Evolutionary conservation across 2,797 vertebrate species (phyloP).

Genomic region (Chelon labrosus): DNA sequence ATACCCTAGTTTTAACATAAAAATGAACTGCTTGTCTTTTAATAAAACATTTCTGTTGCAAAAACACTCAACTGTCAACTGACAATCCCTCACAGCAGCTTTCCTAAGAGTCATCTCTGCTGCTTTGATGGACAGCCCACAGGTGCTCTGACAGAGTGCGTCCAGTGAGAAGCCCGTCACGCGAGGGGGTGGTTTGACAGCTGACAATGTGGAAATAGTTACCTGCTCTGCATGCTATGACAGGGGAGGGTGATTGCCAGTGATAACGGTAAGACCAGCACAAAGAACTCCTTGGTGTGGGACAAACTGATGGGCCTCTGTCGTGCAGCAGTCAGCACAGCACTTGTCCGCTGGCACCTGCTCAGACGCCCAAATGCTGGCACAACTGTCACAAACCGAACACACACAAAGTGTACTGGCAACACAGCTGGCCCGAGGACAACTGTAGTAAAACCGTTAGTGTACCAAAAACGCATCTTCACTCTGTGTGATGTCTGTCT

Average conservation of each 20-base stretch:
- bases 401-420: constrained; percentile 5
- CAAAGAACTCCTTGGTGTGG: constrained; percentile 51
- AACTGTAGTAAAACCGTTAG: constrained; percentile 25
- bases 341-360: constrained; percentile 72
- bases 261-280: constrained; percentile 23
- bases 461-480: constrained; percentile 41
- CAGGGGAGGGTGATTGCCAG: constrained; percentile 1
- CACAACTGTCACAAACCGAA: constrained; percentile 65
- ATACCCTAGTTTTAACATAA: background rate
- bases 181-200: constrained; percentile 61
- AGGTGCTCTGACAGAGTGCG: constrained; percentile 59
- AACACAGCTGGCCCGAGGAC: constrained; percentile 38
- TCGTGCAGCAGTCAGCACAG: constrained; percentile 41
- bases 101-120: constrained; percentile 24
- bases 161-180: constrained; percentile 41
- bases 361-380: constrained; percentile 60
- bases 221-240: constrained; percentile 44
- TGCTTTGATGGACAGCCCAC: constrained; percentile 69
- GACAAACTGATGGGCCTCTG: constrained; percentile 26
- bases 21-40: background rate
- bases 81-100: constrained; percentile 42
- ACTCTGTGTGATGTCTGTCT: constrained; percentile 18
- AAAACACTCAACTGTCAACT: background rate
- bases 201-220: constrained; percentile 67
- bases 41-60: background rate